Evolutionary conservation across 2,888 invertebrate species (phyloP), one percentile per base, ranked within the genome.

Genomic region (Rambutsinella grinnellia): DNA sequence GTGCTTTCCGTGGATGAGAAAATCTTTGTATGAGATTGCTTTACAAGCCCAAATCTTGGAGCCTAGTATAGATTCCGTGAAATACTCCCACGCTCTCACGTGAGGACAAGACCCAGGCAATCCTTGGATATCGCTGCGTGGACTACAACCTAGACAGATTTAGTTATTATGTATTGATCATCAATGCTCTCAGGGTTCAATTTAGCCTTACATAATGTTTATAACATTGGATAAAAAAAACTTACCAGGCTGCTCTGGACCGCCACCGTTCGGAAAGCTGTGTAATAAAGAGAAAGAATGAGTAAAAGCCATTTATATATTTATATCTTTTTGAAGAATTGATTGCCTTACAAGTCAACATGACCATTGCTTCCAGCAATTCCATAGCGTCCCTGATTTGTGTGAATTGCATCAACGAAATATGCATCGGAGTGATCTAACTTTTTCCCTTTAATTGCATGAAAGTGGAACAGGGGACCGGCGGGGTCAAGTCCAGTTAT

Each of bases 401-500:
- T 28, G 24, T 80, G 78, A 13, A 80, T 46, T 8, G 78, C 75
- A 44, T 78, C 80, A n/a, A 80, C 80, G 49, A 80, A 80, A 53
- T 72, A 78, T 1, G 80, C 80, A 21, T 75, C 80, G 17, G 76
- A 71, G 27, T 80, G 80, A 21, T 80, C 80, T 57, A 80, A 63
- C 23, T 70, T 57, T 56, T 80, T 80, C 65, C 78, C 78, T 28
- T 78, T 78, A 13, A 69, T 53, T 1, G 78, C 70, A 26, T 75
- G 61, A 24, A 61, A 80, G 17, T 76, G 71, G 53, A 80, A 80
- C n/a, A 80, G 26, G 2, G 75, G 67, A 3, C 79, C 80, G 3
- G 80, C 80, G n/a, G 80, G 80, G 56, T 80, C 80, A n/a, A 78
- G 21, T 23, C 78, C 71, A 17, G 78, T 78, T n/a, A 76, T 76